Base-by-base conservation (phyloP, 2,113 vertebrate species). In the Xenopus laevis region DNA sequence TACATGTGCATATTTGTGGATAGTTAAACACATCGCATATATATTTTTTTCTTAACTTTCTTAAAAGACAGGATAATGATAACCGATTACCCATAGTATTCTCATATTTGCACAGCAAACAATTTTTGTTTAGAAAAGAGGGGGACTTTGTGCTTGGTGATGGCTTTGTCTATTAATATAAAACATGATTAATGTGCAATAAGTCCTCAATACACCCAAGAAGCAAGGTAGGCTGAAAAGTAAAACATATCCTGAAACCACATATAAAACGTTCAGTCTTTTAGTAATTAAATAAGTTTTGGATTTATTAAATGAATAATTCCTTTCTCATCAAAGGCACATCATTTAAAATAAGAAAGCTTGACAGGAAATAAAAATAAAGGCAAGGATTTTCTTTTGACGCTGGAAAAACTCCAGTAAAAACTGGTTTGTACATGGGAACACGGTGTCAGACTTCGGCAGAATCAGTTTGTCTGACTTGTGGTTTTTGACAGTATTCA, bases 381-480 rank as follows among this genome's bases (percentile, higher is more conserved):
- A 91, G 87, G 87, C 86, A 79, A 84, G 84, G 87, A 85, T 89
- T 86, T 84, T 81, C 86, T 89, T 87, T 85, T 86, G 83, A 87
- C 82, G 87, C 88, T 95, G 94, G 94, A 92, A 84, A 79, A 78
- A 71, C 81, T 94, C 94, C 94, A 95, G 93, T 89, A 90, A 92
- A 94, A 94, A 94, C 94, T 94, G 92, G 92, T 94, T 91, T 85
- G 90, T 93, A 94, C 92, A 93, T 86, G 92, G 92, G 92, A 93
- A 94, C 92, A 95, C 79, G 87, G 89, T 94, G 92, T 95, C 92
- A 91, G 90, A 92, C 90, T 89, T 81, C 82, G 84, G 89, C 87
- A 90, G 90, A 93, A 92, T 92, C 87, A 90, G 90, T 89, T 91
- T 84, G 92, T 94, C 92, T 93, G 92, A 92, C 92, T 93, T 93